phyloP scores from a whole-genome alignment of 2,888 invertebrate species.

The Petrolisthes cinctipes region DNA sequence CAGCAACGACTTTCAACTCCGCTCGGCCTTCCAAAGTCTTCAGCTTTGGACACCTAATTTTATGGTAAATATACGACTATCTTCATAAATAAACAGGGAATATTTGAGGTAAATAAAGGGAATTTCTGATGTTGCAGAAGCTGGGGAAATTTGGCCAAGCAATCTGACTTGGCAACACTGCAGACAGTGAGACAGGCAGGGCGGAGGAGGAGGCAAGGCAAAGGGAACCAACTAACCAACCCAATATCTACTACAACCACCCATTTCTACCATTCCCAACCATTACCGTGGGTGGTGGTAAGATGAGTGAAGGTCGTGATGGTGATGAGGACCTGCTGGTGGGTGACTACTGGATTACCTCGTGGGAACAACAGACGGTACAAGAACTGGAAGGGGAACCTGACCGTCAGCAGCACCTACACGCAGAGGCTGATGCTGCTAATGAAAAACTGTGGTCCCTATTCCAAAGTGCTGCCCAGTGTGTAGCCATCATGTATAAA shows the following conservation, averaged over 20 bases:
- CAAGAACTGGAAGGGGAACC: conserved; percentile 57
- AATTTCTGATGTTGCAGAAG: too few relatives aligned
- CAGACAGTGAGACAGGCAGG: too few relatives aligned
- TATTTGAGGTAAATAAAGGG: too few relatives aligned
- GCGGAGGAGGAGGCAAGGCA: not conserved
- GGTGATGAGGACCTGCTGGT: conserved; percentile 55
- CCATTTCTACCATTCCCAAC: not conserved
- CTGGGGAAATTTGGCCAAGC: too few relatives aligned
- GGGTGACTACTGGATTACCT: conserved; percentile 61
- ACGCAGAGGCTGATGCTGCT: conserved; percentile 55
- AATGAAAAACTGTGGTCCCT: conserved; percentile 58
- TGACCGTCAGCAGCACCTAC: conserved; percentile 44
- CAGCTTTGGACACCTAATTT: too few relatives aligned
- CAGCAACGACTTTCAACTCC: too few relatives aligned
- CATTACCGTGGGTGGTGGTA: not conserved
- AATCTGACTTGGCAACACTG: too few relatives aligned
- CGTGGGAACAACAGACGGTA: conserved; percentile 62
- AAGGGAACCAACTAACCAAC: not conserved
- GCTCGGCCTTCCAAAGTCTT: too few relatives aligned
- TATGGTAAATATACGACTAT: too few relatives aligned
- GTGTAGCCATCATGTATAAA: conserved; percentile 65
- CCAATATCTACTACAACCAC: not conserved
- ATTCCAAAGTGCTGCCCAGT: conserved; percentile 63
- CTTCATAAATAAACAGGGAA: too few relatives aligned
- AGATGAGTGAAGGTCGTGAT: conserved; percentile 64